These are phyloP conservation scores for Scartelaos histophorus DNA, from an alignment of 2,113 vertebrate species.

Conservation along the genomic window DNA sequence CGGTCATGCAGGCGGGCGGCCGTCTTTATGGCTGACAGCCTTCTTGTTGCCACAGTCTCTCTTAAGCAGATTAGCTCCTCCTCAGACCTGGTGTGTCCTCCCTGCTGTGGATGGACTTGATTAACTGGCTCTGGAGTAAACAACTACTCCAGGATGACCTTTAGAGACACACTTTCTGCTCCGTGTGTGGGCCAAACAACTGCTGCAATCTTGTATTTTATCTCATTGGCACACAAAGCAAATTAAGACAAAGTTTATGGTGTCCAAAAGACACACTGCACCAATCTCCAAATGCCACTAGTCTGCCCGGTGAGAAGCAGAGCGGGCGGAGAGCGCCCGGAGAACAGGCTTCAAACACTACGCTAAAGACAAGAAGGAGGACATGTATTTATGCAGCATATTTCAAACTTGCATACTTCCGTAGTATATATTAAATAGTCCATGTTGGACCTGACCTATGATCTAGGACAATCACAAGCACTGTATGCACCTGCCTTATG, in stretches of 20 bases:
- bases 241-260: not conserved
- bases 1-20: slow-evolving; percentile 8
- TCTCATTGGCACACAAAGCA: not conserved
- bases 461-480: too few relatives aligned
- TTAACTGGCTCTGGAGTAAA: slow-evolving; percentile 44
- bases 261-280: not conserved
- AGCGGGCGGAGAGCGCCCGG: not conserved
- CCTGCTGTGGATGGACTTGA: slow-evolving; percentile 48
- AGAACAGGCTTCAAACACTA: too few relatives aligned
- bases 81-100: slow-evolving; percentile 60
- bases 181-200: not conserved
- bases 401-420: too few relatives aligned
- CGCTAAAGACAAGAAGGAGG: too few relatives aligned
- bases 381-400: too few relatives aligned
- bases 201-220: slow-evolving; percentile 5
- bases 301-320: not conserved
- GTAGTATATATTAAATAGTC: too few relatives aligned
- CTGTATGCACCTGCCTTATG: too few relatives aligned
- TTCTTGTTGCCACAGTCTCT: slow-evolving; percentile 60
- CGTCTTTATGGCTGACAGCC: slow-evolving; percentile 74
- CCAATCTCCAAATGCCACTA: not conserved
- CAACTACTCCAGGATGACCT: slow-evolving; percentile 21
- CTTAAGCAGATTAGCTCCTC: slow-evolving; percentile 76
- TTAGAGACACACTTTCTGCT: slow-evolving; percentile 12
- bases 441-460: too few relatives aligned